These are phyloP conservation scores for Semaprochilodus insignis DNA, from an alignment of 2,797 vertebrate species.

Conservation along the genomic window DNA sequence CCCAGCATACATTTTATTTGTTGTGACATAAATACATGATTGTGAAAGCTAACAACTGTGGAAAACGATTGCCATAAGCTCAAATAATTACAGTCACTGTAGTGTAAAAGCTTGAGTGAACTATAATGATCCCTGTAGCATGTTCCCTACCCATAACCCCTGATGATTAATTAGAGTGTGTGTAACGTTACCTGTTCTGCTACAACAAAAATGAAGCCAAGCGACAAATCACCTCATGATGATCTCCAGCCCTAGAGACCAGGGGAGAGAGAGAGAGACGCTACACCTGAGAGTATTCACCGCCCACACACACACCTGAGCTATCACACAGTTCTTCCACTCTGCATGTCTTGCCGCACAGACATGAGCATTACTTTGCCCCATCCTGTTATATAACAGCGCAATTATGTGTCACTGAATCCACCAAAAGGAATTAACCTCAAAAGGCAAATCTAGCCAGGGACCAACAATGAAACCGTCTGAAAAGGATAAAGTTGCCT, in stretches of 20 bases:
- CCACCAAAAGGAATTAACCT: slow-evolving; percentile 4
- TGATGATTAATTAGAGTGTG: slow-evolving; percentile 58
- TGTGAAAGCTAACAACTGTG: too few species aligned
- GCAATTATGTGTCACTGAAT: not conserved
- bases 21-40: too few species aligned
- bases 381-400: not conserved
- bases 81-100: too few species aligned
- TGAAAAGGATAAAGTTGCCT: slow-evolving; percentile 23
- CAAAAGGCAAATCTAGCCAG: slow-evolving; percentile 28
- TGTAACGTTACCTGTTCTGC: slow-evolving; percentile 47
- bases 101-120: slow-evolving; percentile 21
- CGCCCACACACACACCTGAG: slow-evolving; percentile 18
- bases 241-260: slow-evolving; percentile 74
- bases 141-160: slow-evolving; percentile 46
- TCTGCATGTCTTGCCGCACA: not conserved
- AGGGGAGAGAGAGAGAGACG: slow-evolving; percentile 71
- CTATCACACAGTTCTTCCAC: not conserved
- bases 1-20: too few species aligned
- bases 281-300: slow-evolving; percentile 68
- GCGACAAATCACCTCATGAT: slow-evolving; percentile 60
- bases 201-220: slow-evolving; percentile 55
- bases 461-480: slow-evolving; percentile 9
- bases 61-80: too few species aligned
- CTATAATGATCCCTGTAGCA: slow-evolving; percentile 22
- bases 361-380: not conserved